Percentiles rank a stretch among this genome's conserved stretches.
These are phyloP conservation scores for Todiramphus chloris DNA, from an alignment of 2,113 vertebrate genomes.

Conservation along the genomic window DNA sequence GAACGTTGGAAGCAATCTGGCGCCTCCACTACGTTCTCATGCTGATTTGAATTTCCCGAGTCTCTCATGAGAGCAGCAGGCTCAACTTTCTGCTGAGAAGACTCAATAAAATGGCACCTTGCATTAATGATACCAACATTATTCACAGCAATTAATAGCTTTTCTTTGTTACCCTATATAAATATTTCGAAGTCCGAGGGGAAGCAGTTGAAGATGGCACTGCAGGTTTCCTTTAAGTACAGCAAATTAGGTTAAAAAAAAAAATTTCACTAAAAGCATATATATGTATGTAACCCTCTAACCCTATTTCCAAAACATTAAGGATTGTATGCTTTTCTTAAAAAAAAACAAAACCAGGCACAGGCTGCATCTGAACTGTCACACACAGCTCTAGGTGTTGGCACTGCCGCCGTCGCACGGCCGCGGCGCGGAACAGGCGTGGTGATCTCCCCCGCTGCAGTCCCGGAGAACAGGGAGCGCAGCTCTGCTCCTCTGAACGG, in stretches of 20 bases:
- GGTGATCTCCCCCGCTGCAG: neutral
- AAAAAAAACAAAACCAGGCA: neutral
- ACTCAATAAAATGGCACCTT: neutral
- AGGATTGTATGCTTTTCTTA: neutral
- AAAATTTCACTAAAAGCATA: conserved; percentile 45
- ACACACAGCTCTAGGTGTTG: neutral
- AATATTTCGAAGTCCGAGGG: neutral
- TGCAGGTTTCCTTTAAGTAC: conserved; percentile 49
- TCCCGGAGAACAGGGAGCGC: neutral
- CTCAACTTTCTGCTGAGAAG: neutral
- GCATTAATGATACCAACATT: neutral
- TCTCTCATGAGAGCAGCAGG: neutral
- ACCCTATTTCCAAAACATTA: conserved; percentile 22
- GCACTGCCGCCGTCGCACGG: neutral
- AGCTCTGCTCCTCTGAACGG: neutral
- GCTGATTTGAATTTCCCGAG: neutral
- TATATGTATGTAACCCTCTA: conserved; percentile 48
- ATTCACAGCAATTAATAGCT: conserved; percentile 29
- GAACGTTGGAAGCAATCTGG: neutral
- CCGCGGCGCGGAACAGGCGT: neutral
- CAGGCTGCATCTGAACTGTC: conserved; percentile 25
- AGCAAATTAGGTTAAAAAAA: conserved; percentile 18
- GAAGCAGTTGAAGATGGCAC: neutral
- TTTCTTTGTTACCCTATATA: neutral
- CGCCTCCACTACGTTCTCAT: neutral